phyloP scores from a whole-genome alignment of 2,888 invertebrate genomes.

The Morinoia aosen region DNA sequence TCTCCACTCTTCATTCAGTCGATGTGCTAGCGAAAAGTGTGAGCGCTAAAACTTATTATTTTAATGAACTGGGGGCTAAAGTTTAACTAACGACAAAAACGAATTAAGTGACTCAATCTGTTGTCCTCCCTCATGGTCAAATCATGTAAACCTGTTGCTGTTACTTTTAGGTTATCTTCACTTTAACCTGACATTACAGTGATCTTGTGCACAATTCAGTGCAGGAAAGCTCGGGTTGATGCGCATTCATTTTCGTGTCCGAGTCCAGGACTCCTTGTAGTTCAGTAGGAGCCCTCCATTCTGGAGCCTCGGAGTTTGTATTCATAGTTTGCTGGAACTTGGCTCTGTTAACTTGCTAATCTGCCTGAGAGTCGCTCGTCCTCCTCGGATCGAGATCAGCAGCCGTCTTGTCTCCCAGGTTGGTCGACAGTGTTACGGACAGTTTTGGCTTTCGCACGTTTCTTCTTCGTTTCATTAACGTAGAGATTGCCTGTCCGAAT shows the following conservation, averaged over 20 bases:
- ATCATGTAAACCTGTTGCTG: background rate
- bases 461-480: background rate
- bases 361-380: constrained; percentile 36
- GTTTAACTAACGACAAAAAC: too few species aligned
- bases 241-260: background rate
- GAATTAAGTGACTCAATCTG: too few species aligned
- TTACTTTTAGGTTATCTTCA: background rate
- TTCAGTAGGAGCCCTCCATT: background rate
- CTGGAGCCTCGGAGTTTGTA: constrained; percentile 12
- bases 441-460: background rate
- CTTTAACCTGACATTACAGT: background rate
- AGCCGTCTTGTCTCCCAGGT: background rate
- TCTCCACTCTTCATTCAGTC: too few species aligned
- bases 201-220: background rate
- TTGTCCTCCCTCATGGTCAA: too few species aligned
- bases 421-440: background rate
- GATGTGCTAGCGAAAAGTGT: too few species aligned
- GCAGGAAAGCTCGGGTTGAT: background rate
- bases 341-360: constrained; percentile 51
- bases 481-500: background rate
- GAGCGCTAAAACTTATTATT: too few species aligned
- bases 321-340: constrained; percentile 44
- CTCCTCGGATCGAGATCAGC: background rate
- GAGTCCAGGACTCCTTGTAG: background rate
- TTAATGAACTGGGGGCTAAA: too few species aligned